Evolutionary conservation across 2,113 vertebrate species (phyloP), one percentile per base, ranked within the genome.

Genomic region (Sceloporus tristichus): DNA sequence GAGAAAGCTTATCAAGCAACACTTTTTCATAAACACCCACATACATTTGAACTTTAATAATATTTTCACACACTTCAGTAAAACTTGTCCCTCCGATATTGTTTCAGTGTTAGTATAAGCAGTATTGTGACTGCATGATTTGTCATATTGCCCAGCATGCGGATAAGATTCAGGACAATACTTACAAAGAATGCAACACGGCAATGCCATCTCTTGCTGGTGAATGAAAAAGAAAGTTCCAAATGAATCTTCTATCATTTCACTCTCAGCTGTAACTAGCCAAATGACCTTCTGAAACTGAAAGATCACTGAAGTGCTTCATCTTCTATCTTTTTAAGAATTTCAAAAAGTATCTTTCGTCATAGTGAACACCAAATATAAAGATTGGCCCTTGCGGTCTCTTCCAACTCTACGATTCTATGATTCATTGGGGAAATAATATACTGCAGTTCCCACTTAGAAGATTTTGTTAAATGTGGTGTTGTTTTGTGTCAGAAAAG

Each of bases 41-140:
- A 88, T 92, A 89, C 91, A 87, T 90, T 91, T 87, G 88, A 95
- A 90, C 79, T 85, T 88, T 89, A 92, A 92, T 90, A 93, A 90
- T 90, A 90, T 91, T 40, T 25, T 42, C 62, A 80, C 48, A 18
- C 3, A 53, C 82, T 65, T 9, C 92, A 80, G 91, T 92, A 91
- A 92, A 75, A 92, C 90, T 91, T 77, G 48, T 76, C 88, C 27
- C 13, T 9, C 68, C 68, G n/a, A 27, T 71, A 71, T 75, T 66
- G 23, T 68, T 90, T n/a, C 23, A 38, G 82, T 82, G 27, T 81
- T 79, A 71, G 77, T 54, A 84, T 56, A 88, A 77, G 3, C 77
- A 71, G 79, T 84, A 88, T 84, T 68, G 21, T 0, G 0, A 42
- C 75, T 65, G 56, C 23, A 89, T 13, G 71, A n/a, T 0, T 1